Conservation (phyloP, 2,113 vertebrate genomes). For the Corynorhinus townsendii region DNA sequence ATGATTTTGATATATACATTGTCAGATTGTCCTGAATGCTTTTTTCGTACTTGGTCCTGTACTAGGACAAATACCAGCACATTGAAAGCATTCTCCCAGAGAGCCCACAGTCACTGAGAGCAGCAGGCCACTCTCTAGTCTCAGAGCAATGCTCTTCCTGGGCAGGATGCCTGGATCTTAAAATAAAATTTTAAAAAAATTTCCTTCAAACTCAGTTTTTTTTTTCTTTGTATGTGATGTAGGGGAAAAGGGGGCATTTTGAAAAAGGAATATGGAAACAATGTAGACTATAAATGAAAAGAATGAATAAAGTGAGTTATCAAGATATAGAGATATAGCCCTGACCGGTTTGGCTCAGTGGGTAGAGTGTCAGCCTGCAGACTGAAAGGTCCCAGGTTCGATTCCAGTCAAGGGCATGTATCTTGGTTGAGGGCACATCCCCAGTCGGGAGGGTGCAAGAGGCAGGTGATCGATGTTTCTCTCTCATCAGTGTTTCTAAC, state of each 20-base stretch:
- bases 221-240: background rate
- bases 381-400: too few relatives aligned
- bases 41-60: background rate
- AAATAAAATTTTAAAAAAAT: background rate
- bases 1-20: background rate
- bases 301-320: background rate
- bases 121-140: background rate
- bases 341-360: too few relatives aligned
- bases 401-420: too few relatives aligned
- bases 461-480: too few relatives aligned
- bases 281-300: background rate
- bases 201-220: background rate
- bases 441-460: too few relatives aligned
- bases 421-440: too few relatives aligned
- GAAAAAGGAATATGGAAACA: background rate
- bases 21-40: background rate
- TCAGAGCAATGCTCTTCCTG: background rate
- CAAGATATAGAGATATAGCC: background rate
- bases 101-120: background rate
- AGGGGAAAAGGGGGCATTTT: background rate
- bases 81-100: background rate
- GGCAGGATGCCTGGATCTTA: background rate
- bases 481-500: too few relatives aligned
- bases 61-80: background rate
- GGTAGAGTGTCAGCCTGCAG: too few relatives aligned